These are phyloP conservation scores for Strix occidentalis DNA, from an alignment of 2,797 vertebrate species.

Conservation along the genomic window DNA sequence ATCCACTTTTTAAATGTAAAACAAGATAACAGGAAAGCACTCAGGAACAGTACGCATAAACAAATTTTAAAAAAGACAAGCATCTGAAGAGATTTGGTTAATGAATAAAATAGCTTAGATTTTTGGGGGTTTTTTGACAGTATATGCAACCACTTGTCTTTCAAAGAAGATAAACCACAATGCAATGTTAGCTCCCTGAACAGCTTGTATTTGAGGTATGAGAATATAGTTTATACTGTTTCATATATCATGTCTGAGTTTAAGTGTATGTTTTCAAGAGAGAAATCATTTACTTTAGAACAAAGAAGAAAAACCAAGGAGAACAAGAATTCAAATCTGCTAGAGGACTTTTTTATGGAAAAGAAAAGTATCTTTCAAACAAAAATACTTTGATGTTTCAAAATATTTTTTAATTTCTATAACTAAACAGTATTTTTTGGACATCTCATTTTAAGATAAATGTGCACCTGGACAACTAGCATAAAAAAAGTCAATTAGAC, in stretches of 20 bases:
- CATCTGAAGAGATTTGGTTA: not conserved
- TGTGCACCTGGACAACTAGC: not conserved
- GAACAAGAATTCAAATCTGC: not conserved
- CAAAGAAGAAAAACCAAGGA: not conserved
- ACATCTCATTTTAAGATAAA: not conserved
- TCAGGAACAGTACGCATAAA: not conserved
- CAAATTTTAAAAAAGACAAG: not conserved
- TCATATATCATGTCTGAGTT: not conserved
- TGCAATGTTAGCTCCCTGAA: not conserved
- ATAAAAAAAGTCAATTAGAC: not conserved
- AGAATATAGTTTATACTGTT: not conserved
- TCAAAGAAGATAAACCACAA: not conserved
- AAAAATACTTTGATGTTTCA: not conserved
- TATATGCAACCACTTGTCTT: not conserved
- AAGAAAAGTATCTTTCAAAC: not conserved
- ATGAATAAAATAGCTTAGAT: not conserved
- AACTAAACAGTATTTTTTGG: not conserved
- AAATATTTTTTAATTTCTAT: not conserved
- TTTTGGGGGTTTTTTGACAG: not conserved
- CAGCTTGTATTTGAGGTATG: not conserved
- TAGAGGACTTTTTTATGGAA: not conserved
- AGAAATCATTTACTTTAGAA: not conserved
- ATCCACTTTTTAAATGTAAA: not conserved
- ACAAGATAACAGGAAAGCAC: not conserved
- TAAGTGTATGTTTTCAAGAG: not conserved